Base-by-base conservation (phyloP, 2,888 invertebrate genomes). In the Bellardia pandia region DNA sequence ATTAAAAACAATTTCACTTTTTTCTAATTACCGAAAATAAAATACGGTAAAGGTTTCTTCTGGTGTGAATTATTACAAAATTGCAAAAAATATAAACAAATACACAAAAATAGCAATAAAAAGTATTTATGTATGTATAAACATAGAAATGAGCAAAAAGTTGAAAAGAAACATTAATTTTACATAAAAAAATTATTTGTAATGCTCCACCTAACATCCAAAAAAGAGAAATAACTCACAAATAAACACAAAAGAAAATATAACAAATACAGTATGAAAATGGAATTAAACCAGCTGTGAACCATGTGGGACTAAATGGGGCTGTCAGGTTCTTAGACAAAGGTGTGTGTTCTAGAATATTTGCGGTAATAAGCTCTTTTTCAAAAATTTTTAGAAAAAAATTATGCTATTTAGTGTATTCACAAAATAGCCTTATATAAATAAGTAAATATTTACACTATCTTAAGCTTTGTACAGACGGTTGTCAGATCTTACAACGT, bases 1-100 rank as follows among this genome's bases (percentile, higher is more conserved):
- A 76, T 66, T 45, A 42, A 71, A 68, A 66, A 74, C 53, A 77
- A 66, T 86, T 86, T 86, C 86, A 84, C 86, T 86, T 80, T 83
- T 66, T 56, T 76, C 80, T 80, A 60, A 79, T 48, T 72, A 79
- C 60, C 66, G 30, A 64, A 56, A 82, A 74, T 16, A 77, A 53
- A 51, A 23, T 45, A 62, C 33, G 33, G 42, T 37, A 66, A 78
- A 69, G 42, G n/a, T 66, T 72, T 71, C 60, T 75, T 69, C 56
- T 51, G 60, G 53, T 81, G 81, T 69, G 53, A 83, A 79, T 78
- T 83, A 83, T 86, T 86, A 83, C 60, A 56, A 84, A 74, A 77
- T 40, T 64, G 72, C 62, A 71, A 72, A 60, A 58, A 79, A 40
- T 51, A 51, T 76, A 33, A 51, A 72, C 33, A 62, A 53, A 45